A percentile compares a stretch with the other conserved stretches of the same genome.
Conservation (phyloP, 1,140 invertebrate species). For the Pseudomyrmex cubaensis region DNA sequence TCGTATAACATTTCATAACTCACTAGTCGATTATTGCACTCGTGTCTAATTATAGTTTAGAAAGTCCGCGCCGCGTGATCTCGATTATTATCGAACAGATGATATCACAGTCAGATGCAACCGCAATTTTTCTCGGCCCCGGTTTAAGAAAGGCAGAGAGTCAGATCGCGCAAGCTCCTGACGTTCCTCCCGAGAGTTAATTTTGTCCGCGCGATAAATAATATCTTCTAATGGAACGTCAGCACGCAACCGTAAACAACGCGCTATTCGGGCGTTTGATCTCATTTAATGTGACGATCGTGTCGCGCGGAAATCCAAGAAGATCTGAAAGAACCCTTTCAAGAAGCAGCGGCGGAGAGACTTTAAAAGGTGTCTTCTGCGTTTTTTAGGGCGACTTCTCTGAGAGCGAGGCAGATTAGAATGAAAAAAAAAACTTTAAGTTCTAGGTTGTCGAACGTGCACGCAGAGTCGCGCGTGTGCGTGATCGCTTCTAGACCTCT, state of each 20-base stretch:
- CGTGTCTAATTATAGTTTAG: conserved; percentile 16
- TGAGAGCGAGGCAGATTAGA: conserved; percentile 38
- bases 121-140: not conserved
- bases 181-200: conserved; percentile 42
- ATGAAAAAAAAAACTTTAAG: conserved; percentile 20
- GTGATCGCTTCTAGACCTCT: conserved; percentile 16
- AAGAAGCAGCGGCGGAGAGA: not conserved
- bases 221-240: conserved; percentile 66
- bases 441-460: conserved; percentile 53
- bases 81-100: conserved; percentile 29
- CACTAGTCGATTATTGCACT: not conserved
- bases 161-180: not conserved
- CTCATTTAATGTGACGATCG: conserved; percentile 72
- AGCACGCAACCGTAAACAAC: conserved; percentile 62
- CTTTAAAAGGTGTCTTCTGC: not conserved
- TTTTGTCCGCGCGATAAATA: conserved; percentile 68
- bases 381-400: conserved; percentile 22
- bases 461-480: conserved; percentile 7
- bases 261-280: conserved; percentile 58
- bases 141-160: not conserved
- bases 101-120: conserved; percentile 25
- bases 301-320: conserved; percentile 55
- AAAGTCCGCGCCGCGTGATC: not conserved
- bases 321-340: conserved; percentile 71
- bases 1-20: not conserved